Base-by-base conservation (phyloP, 2,888 invertebrate species). In the Phyto melanocephala region DNA sequence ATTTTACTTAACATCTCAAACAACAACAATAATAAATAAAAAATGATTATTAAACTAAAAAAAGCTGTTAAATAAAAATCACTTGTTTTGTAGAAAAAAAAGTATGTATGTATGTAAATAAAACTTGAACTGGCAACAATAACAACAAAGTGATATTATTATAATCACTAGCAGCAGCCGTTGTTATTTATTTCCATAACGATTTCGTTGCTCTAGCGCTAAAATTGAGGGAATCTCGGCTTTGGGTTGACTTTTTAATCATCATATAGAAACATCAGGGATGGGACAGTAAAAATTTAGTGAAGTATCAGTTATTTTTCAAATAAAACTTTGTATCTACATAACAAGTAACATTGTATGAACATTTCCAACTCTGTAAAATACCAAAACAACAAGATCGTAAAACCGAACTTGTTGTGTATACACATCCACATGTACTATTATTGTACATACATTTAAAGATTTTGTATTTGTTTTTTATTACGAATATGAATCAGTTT, bases 161-260 rank as follows among this genome's bases (percentile, higher is more conserved):
- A 54, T 47, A 63, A 74, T 50, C 20, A 52, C 81, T 62, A 54
- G 70, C 11, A 45, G 56, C 15, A 52, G n/a, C 1, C n/a, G n/a
- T 42, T 20, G 13, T 40, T 56, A 28, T 50, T 47, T 47, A 47
- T 70, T 70, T 13, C n/a, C n/a, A n/a, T n/a, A n/a, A n/a, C 4
- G 28, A 5, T 28, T 58, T 76, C 13, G 24, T 70, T 62, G 62
- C 24, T 67, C 20, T 22, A 79, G 42, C 22, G 4, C 6, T 28
- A 52, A 45, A 82, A 79, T 82, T 75, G 82, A 82, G 82, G 82
- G 82, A 82, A 82, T 82, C 82, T 82, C 82, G 82, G 71, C 82
- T 71, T 67, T 65, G 52, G 75, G 82, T 79, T 79, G 82, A 82
- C 82, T 75, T 79, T 75, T 75, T 82, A 75, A 82, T 79, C 75